Evolutionary conservation across 2,888 invertebrate genomes (phyloP).

Genomic region (Ophion slaviceki): DNA sequence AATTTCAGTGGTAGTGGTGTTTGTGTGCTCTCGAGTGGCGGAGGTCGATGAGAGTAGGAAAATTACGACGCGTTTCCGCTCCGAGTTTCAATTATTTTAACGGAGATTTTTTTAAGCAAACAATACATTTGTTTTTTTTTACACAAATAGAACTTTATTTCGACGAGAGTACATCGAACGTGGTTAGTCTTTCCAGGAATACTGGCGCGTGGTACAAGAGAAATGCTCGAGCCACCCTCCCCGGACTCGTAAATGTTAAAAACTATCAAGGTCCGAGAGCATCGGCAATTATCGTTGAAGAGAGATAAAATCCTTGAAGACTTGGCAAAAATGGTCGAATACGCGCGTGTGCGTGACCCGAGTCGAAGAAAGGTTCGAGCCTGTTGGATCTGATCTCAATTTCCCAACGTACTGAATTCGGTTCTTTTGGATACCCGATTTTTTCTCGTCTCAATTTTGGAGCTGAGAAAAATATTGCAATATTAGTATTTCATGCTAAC

Average conservation of each 20-base stretch:
- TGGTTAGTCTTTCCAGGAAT: constrained; percentile 52
- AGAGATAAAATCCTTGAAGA: no score
- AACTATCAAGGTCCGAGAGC: constrained; percentile 13
- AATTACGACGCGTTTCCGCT: background rate
- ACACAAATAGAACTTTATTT: constrained; percentile 69
- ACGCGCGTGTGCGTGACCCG: background rate
- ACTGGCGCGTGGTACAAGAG: constrained; percentile 44
- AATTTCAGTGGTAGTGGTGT: background rate
- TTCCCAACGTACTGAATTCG: no score
- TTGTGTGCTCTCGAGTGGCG: background rate
- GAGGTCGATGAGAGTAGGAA: background rate
- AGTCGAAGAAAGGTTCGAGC: background rate
- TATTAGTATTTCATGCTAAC: no score
- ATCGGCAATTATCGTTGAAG: background rate
- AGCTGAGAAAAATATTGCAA: no score
- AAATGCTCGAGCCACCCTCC: constrained; percentile 11
- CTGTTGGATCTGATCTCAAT: no score
- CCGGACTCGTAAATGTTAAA: background rate
- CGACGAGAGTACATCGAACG: constrained; percentile 58
- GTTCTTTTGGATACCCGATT: no score
- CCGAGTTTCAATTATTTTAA: background rate
- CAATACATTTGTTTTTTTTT: constrained; percentile 21
- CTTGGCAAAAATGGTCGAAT: background rate
- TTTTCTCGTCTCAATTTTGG: no score
- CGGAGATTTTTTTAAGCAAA: background rate